phyloP scores from a whole-genome alignment of 2,888 invertebrate species.

The Mylabris sibirica region DNA sequence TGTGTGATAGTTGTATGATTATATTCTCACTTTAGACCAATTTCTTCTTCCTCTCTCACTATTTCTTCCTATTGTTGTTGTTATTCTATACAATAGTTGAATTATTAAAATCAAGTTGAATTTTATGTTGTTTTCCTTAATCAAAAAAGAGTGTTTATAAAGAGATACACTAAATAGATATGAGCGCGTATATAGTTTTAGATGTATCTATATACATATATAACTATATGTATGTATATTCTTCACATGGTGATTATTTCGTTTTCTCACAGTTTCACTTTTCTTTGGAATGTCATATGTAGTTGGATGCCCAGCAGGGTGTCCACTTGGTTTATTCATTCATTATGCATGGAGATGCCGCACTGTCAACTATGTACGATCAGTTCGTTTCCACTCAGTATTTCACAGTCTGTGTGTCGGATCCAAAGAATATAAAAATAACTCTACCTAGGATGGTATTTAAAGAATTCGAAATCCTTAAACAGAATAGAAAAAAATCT shows the following conservation, averaged over 20 bases:
- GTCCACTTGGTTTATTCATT: conserved; percentile 42
- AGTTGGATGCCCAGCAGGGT: conserved; percentile 48
- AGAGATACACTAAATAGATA: no score
- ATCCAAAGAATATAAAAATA: conserved; percentile 12
- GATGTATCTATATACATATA: no score
- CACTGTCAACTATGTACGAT: conserved; percentile 34
- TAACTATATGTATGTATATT: not conserved
- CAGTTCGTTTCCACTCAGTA: conserved; percentile 13
- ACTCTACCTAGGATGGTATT: conserved; percentile 11
- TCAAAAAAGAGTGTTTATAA: no score
- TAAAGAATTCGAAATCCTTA: conserved; percentile 10
- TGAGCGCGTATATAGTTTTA: not conserved
- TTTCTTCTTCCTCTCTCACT: not conserved
- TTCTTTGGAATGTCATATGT: conserved; percentile 53
- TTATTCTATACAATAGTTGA: not conserved
- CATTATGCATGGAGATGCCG: conserved; percentile 47
- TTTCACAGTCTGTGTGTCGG: conserved; percentile 9
- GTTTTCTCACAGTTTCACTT: conserved; percentile 51
- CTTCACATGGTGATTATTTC: conserved; percentile 47
- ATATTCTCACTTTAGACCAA: not conserved
- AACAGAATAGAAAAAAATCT: not conserved
- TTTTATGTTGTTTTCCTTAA: not conserved
- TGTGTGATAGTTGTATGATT: not conserved
- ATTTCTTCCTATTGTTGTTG: not conserved
- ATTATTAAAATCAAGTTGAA: not conserved